These are phyloP conservation scores for Sphaerodactylus townsendi DNA, from an alignment of 2,113 vertebrate species.

Conservation along the genomic window DNA sequence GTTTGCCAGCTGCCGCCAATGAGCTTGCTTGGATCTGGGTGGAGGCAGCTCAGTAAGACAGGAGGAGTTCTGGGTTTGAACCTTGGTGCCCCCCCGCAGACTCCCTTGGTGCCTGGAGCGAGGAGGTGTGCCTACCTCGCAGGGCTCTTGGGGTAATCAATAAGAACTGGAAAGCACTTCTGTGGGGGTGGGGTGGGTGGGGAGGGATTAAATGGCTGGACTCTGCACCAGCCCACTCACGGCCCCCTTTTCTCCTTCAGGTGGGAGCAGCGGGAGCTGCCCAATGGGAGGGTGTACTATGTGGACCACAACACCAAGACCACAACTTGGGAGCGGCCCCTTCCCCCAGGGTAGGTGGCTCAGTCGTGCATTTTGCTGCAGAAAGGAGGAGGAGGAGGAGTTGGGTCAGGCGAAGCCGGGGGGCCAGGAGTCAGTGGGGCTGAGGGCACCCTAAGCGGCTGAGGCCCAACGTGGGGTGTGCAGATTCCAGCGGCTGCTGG, in stretches of 20 bases:
- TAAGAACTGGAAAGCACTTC: not conserved
- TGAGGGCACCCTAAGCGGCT: no score
- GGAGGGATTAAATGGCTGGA: no score
- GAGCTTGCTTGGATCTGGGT: not conserved
- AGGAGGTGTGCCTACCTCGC: not conserved
- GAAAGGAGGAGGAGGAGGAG: not conserved
- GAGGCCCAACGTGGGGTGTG: no score
- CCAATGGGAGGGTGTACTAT: conserved; percentile 94
- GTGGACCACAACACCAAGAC: conserved; percentile 99
- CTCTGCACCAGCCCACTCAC: rapidly evolving
- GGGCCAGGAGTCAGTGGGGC: not conserved
- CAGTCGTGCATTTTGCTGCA: no score
- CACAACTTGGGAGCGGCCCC: conserved; percentile 97
- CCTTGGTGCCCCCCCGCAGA: no score
- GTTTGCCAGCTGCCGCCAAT: no score
- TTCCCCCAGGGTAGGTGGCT: conserved; percentile 88
- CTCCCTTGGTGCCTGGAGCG: no score
- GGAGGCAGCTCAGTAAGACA: no score
- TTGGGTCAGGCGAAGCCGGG: rapidly evolving
- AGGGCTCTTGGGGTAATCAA: not conserved
- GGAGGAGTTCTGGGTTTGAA: no score
- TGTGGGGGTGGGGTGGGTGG: no score
- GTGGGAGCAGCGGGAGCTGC: conserved; percentile 95
- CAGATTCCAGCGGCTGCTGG: no score
- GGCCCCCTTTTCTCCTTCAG: conserved; percentile 64